Evolutionary conservation across 2,113 vertebrate genomes (phyloP).

Genomic region (Prionailurus viverrinus): DNA sequence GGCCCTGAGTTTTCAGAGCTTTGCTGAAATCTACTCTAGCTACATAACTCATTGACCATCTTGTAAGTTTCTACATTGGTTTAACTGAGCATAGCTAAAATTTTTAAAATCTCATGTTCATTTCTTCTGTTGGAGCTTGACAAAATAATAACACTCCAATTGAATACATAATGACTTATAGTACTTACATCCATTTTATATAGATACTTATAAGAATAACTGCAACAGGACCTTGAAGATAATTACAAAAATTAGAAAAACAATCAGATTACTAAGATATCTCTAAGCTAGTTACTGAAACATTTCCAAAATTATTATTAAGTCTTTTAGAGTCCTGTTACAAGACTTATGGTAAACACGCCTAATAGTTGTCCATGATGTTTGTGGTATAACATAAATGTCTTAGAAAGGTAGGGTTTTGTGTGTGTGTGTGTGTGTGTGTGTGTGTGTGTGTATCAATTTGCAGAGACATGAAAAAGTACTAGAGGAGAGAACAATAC

Average conservation of each 20-base stretch:
- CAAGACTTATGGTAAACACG: neutral
- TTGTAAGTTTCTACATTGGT: neutral
- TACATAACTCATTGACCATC: neutral
- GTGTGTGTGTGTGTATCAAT: neutral
- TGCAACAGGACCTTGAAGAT: neutral
- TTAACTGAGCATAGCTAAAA: neutral
- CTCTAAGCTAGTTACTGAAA: neutral
- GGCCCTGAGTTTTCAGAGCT: neutral
- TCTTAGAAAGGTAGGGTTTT: neutral
- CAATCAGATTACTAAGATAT: neutral
- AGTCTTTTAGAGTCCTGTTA: neutral
- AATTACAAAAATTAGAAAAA: slow-evolving; percentile 38
- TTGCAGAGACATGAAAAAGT: neutral
- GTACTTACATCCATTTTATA: neutral
- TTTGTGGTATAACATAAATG: neutral
- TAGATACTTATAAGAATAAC: neutral
- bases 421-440: too few relatives aligned
- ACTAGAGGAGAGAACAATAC: neutral
- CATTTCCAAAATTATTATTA: neutral
- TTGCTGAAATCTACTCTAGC: neutral
- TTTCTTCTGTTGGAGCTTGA: neutral
- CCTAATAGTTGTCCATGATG: neutral
- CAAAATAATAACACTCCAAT: neutral
- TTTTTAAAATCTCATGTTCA: neutral
- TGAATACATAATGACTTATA: neutral